Percentiles rank a stretch among this genome's conserved stretches.
phyloP scores from a whole-genome alignment of 2,888 invertebrate genomes.

The Drosophila siamana region DNA sequence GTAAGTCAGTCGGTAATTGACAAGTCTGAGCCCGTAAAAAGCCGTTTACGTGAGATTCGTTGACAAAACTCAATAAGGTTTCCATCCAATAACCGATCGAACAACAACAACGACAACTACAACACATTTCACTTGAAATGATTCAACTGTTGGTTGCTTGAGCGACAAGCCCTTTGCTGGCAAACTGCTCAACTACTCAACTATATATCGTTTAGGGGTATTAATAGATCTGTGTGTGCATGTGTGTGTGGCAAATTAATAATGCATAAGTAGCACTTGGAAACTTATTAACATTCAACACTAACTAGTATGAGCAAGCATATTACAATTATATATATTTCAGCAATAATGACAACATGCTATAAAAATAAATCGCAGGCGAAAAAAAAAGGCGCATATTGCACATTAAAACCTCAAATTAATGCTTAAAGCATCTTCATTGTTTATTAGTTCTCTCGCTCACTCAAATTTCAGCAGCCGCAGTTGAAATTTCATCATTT shows the following conservation, averaged over 20 bases:
- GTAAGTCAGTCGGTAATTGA: conserved; percentile 3
- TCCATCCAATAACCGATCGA: neutral
- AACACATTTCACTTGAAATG: neutral
- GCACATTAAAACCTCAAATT: too few species aligned
- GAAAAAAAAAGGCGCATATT: too few species aligned
- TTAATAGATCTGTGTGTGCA: neutral
- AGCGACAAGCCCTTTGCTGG: neutral
- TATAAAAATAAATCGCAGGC: neutral
- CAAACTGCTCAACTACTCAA: neutral
- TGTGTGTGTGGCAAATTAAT: neutral
- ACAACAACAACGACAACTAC: neutral
- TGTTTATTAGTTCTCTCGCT: neutral
- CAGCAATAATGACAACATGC: neutral
- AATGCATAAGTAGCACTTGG: neutral
- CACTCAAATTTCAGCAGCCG: neutral
- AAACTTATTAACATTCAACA: too few species aligned
- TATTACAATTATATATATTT: neutral
- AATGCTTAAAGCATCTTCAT: neutral
- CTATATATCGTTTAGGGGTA: neutral
- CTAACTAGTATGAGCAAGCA: neutral
- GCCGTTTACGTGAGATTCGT: conserved; percentile 24
- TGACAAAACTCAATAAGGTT: conserved; percentile 29
- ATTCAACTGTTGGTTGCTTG: too few species aligned
- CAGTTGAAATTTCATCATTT: neutral
- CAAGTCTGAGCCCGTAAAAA: conserved; percentile 13